Evolutionary conservation across 2,888 invertebrate species (phyloP).

Genomic region (Spodoptera picta): DNA sequence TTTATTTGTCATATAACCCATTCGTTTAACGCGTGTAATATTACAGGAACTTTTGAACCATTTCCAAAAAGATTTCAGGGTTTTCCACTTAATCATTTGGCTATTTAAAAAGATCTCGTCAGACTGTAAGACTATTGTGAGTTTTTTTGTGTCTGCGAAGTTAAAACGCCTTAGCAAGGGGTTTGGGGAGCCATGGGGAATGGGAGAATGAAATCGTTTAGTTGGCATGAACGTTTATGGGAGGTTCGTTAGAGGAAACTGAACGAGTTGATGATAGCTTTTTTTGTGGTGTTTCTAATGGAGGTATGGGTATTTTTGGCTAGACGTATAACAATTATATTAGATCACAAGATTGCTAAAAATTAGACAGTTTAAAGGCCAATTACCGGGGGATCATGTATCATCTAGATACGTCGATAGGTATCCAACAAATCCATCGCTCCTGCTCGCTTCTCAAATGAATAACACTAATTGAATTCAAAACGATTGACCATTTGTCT

Average conservation of each 20-base stretch:
- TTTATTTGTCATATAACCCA: constrained; percentile 23
- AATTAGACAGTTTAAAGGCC: too few species aligned
- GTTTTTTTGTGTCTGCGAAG: constrained; percentile 47
- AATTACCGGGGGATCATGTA: too few species aligned
- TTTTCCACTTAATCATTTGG: constrained; percentile 28
- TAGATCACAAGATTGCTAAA: too few species aligned
- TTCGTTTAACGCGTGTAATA: constrained; percentile 25
- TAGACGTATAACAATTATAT: too few species aligned
- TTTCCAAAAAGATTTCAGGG: constrained; percentile 33
- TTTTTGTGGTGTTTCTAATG: constrained; percentile 11
- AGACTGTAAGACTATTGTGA: constrained; percentile 13
- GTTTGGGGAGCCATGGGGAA: constrained; percentile 29
- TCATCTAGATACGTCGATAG: too few species aligned
- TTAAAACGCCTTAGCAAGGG: constrained; percentile 37
- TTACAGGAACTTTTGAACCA: constrained; percentile 42
- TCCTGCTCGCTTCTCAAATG: too few species aligned
- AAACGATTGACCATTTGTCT: too few species aligned
- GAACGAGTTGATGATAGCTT: constrained; percentile 15
- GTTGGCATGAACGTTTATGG: constrained; percentile 32
- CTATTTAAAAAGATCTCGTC: constrained; percentile 36
- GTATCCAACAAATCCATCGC: too few species aligned
- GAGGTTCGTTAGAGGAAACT: constrained; percentile 26
- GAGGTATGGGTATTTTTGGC: not conserved
- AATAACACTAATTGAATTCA: too few species aligned
- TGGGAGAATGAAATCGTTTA: constrained; percentile 24